phyloP scores from a whole-genome alignment of 1,140 invertebrate species.

The Tetraneura akinire region DNA sequence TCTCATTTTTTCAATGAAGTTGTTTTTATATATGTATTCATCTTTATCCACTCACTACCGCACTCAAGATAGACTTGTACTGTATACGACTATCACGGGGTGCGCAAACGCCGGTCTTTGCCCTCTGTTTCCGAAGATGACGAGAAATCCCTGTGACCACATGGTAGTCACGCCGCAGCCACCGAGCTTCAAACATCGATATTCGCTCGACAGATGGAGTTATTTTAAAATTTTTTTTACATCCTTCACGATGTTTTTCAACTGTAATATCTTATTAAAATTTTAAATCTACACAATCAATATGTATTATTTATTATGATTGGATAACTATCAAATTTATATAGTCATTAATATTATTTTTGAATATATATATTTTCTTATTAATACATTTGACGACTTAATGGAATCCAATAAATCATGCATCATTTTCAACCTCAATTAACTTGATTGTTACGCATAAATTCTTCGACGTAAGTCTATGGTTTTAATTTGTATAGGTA shows the following conservation, averaged over 20 bases:
- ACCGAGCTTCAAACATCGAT: background rate
- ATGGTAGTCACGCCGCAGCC: conserved; percentile 48
- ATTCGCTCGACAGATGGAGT: background rate
- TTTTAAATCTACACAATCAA: background rate
- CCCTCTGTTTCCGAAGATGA: background rate
- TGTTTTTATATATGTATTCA: too few species aligned
- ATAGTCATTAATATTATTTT: background rate
- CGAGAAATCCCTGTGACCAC: conserved; percentile 39
- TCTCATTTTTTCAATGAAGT: too few species aligned
- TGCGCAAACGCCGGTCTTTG: conserved; percentile 44
- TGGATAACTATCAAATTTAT: background rate
- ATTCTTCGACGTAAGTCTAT: background rate
- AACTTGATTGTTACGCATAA: background rate
- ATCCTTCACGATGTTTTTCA: background rate
- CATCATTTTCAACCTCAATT: background rate
- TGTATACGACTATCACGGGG: background rate
- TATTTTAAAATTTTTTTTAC: background rate
- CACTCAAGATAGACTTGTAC: too few species aligned
- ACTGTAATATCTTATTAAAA: background rate
- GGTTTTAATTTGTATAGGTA: background rate
- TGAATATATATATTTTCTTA: too few species aligned
- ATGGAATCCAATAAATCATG: too few species aligned
- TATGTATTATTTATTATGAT: background rate
- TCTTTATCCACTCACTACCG: too few species aligned
- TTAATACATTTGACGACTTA: too few species aligned